Evolutionary conservation across 92 coral and sea anemone species (phyloP).

Genomic region (Phenganax stokvisi): DNA sequence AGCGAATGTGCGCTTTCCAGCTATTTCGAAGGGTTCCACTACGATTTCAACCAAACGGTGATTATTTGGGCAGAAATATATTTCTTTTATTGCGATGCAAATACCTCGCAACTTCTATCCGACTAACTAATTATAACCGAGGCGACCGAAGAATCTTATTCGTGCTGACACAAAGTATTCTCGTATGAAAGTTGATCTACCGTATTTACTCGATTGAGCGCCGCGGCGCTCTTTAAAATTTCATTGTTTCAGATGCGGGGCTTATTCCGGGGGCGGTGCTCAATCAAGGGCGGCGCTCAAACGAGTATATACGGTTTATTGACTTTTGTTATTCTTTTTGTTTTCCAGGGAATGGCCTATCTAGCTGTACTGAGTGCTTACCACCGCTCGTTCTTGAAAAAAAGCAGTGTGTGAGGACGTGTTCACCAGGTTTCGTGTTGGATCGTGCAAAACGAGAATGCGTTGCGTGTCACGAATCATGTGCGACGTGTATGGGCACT

Average conservation of each 20-base stretch:
- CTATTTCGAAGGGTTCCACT: too few relatives aligned
- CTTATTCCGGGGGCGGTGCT: too few relatives aligned
- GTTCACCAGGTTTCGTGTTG: conserved; percentile 70
- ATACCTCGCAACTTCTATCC: too few relatives aligned
- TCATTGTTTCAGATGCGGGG: too few relatives aligned
- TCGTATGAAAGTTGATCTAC: not conserved
- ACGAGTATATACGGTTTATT: not conserved
- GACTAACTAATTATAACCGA: too few relatives aligned
- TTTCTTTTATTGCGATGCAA: too few relatives aligned
- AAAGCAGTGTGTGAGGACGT: conserved; percentile 68
- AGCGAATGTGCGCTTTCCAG: too few relatives aligned
- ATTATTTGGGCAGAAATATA: too few relatives aligned
- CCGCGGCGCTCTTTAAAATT: too few relatives aligned
- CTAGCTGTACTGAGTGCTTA: conserved; percentile 70
- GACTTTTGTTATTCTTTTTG: not conserved
- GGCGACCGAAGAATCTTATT: too few relatives aligned
- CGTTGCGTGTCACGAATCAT: conserved; percentile 67
- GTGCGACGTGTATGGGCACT: conserved; percentile 74
- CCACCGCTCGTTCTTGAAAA: conserved; percentile 68
- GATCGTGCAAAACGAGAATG: conserved; percentile 56
- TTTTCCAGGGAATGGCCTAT: conserved; percentile 72
- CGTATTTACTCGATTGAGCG: not conserved
- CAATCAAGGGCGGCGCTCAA: too few relatives aligned
- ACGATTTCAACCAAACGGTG: too few relatives aligned
- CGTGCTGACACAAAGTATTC: not conserved